phyloP scores from a whole-genome alignment of 64 coral and sea anemone genomes.

The Platygyra sinensis region DNA sequence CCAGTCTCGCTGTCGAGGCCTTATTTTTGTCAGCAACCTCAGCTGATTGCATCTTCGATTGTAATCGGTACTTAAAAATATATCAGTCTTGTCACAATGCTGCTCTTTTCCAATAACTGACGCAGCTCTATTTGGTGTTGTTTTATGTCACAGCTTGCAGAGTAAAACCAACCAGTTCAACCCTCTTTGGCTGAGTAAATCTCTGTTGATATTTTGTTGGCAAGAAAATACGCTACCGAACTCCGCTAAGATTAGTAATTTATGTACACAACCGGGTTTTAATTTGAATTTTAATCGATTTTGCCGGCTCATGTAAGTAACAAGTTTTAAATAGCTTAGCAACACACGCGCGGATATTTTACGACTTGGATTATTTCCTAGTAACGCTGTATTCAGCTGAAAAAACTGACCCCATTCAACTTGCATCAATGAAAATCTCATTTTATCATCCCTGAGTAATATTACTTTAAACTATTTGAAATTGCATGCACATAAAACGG shows the following conservation, averaged over 20 bases:
- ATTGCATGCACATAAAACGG: too few species aligned
- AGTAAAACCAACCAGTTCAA: too few species aligned
- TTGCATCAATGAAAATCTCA: too few species aligned
- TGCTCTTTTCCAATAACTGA: not conserved
- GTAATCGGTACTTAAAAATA: not conserved
- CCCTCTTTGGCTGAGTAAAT: not conserved
- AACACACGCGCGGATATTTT: not conserved
- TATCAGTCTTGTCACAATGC: not conserved
- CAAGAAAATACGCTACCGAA: not conserved
- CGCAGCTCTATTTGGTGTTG: not conserved
- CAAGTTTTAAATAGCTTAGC: not conserved
- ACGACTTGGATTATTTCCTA: not conserved
- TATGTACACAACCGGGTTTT: slow-evolving; percentile 22
- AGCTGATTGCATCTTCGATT: slow-evolving; percentile 8
- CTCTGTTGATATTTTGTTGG: not conserved
- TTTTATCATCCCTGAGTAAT: too few species aligned
- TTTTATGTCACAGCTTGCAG: not conserved
- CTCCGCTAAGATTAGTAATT: not conserved
- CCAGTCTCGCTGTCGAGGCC: not conserved
- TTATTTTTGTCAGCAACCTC: not conserved
- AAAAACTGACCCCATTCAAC: too few species aligned
- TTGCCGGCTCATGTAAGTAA: not conserved
- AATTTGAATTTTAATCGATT: slow-evolving; percentile 51
- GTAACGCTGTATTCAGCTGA: not conserved
- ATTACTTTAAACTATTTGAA: too few species aligned